These are phyloP conservation scores for Mustela lutreola DNA, from an alignment of 2,113 vertebrate species.

Conservation along the genomic window DNA sequence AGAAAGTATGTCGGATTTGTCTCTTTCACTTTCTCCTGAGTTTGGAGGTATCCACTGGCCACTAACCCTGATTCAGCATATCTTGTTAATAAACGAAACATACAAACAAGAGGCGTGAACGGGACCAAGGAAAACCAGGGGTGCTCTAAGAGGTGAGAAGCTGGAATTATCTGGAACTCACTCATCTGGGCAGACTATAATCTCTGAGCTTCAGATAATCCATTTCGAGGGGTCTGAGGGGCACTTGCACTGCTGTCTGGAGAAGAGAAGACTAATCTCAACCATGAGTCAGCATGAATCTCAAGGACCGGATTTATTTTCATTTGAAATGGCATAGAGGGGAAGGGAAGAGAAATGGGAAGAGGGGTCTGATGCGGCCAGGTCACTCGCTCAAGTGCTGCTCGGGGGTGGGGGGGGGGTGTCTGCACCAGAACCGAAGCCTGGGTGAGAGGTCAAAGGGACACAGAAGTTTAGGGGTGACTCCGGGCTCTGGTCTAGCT, in stretches of 20 bases:
- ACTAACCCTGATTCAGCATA: neutral
- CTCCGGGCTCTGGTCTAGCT: neutral
- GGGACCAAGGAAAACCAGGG: neutral
- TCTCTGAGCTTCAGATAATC: neutral
- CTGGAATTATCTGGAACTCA: neutral
- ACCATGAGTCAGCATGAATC: too few relatives aligned
- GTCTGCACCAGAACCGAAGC: accelerated
- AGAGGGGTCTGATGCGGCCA: neutral
- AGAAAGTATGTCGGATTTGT: neutral
- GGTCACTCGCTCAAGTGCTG: neutral
- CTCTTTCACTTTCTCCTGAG: neutral
- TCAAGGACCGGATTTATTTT: neutral
- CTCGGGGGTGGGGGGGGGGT: too few relatives aligned
- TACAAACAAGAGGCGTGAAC: neutral
- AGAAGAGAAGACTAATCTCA: neutral
- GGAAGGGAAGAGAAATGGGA: neutral
- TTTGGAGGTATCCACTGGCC: neutral
- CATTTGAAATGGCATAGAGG: neutral
- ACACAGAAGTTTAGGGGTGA: neutral
- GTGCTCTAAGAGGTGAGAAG: neutral
- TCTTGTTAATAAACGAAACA: neutral
- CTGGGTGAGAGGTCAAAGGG: neutral
- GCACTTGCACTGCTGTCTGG: neutral
- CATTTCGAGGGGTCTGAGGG: neutral
- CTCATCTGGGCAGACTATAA: neutral